These are phyloP conservation scores for Aethes cnicana DNA, from an alignment of 2,888 invertebrate genomes.

Conservation along the genomic window DNA sequence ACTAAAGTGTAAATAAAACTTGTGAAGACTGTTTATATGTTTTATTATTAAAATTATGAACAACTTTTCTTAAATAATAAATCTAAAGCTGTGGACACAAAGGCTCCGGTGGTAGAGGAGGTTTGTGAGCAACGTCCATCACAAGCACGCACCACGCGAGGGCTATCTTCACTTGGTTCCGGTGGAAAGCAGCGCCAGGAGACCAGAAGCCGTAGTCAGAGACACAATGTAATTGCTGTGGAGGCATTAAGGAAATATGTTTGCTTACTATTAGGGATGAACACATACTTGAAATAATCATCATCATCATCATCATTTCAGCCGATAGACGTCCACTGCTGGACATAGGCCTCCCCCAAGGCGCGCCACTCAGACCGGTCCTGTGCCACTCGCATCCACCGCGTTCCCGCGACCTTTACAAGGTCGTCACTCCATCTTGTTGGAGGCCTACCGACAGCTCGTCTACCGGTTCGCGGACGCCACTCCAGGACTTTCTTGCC, in stretches of 20 bases:
- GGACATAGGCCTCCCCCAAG: too few relatives aligned
- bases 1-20: slow-evolving; percentile 71
- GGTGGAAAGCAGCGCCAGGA: slow-evolving; percentile 97
- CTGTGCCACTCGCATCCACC: too few relatives aligned
- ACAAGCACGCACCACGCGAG: slow-evolving; percentile 41
- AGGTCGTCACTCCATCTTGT: too few relatives aligned
- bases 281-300: too few relatives aligned
- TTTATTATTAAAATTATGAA: slow-evolving; percentile 69
- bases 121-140: slow-evolving; percentile 27
- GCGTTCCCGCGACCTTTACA: too few relatives aligned
- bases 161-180: slow-evolving; percentile 85
- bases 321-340: too few relatives aligned
- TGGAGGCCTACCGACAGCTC: too few relatives aligned
- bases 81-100: slow-evolving; percentile 35
- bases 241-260: slow-evolving; percentile 39
- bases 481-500: too few relatives aligned
- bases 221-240: slow-evolving; percentile 94
- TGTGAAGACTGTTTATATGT: slow-evolving; percentile 57
- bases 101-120: slow-evolving; percentile 24
- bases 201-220: slow-evolving; percentile 93
- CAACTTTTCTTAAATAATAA: slow-evolving; percentile 41
- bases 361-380: too few relatives aligned
- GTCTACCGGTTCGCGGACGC: too few relatives aligned
- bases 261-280: background rate
- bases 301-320: too few relatives aligned